These are phyloP conservation scores for Beaufortia kweichowensis DNA, from an alignment of 2,113 vertebrate species.

Conservation along the genomic window DNA sequence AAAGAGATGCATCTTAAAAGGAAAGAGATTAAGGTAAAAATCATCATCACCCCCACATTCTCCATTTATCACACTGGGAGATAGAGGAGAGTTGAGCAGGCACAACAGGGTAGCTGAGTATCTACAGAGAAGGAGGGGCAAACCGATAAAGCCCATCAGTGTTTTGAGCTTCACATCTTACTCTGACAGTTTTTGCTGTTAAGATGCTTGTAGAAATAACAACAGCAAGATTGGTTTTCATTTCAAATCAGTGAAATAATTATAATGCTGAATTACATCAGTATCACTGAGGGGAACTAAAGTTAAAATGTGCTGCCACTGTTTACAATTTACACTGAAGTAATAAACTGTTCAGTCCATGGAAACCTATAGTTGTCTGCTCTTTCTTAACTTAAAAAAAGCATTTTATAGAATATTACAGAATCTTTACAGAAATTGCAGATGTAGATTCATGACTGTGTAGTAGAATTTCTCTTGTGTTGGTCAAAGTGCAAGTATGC, in stretches of 20 bases:
- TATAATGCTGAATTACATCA: no score
- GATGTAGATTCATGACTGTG: neutral
- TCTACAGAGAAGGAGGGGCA: slow-evolving; percentile 19
- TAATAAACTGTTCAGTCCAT: neutral
- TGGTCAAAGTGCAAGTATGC: neutral
- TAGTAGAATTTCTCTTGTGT: neutral
- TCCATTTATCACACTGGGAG: neutral
- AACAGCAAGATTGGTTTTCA: no score
- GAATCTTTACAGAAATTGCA: neutral
- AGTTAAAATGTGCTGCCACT: no score
- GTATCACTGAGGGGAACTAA: no score
- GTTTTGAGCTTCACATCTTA: slow-evolving; percentile 41
- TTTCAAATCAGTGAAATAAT: no score
- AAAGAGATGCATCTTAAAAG: neutral
- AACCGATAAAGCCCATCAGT: slow-evolving; percentile 56
- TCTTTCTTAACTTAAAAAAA: neutral
- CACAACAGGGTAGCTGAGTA: neutral
- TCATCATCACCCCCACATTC: slow-evolving; percentile 15
- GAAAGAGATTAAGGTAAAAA: slow-evolving; percentile 1
- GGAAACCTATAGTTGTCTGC: slow-evolving; percentile 18
- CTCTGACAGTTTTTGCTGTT: slow-evolving; percentile 15
- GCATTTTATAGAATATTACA: no score
- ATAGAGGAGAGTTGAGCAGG: slow-evolving; percentile 26
- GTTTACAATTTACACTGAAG: no score
- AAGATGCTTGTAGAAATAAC: slow-evolving; percentile 12